Base-by-base conservation (phyloP, 2,888 invertebrate genomes). In the Digitonthophagus gazella region DNA sequence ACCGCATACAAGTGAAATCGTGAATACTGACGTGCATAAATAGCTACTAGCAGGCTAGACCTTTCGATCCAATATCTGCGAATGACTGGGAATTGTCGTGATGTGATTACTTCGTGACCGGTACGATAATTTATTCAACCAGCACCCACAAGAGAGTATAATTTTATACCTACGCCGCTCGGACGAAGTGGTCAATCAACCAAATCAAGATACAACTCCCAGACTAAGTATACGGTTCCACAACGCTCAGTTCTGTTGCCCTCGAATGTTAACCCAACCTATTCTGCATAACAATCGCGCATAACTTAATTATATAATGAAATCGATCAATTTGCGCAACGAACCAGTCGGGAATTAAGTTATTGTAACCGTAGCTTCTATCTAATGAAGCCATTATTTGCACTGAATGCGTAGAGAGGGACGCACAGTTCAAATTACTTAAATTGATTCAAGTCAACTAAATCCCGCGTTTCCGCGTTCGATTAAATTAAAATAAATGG, bases 291-390 rank as follows among this genome's bases (percentile, higher is more conserved):
- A 67, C 61, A 61, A 58, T 54, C 61, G 16, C 28, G 58, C 54
- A 68, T 67, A 69, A 72, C 72, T 73, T 75, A 75, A 78, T 78
- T 78, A 76, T 44, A 44, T 75, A 75, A 75, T 73, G 72, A 72
- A 76, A 75, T 73, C 74, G 77, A 76, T 78, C 78, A 75, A 76
- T 76, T 76, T 74, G 73, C 73, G 74, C 74, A 73, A 71, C 75
- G 75, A 75, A 77, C 77, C 78, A 70, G 73, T 72, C 72, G 72
- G 70, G 69, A 75, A 76, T 76, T 76, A 76, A 76, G 75, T 75
- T 74, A 75, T 77, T 77, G 73, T 74, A 70, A 44, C 61, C 63
- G n/a, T 16, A 44, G 28, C 28, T 11, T 44, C 11, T 6, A 44
- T 67, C 44, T 67, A 44, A 65, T 65, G 44, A 65, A 65, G 65